phyloP scores from a whole-genome alignment of 2,888 invertebrate species.

The Cinara cedri region DNA sequence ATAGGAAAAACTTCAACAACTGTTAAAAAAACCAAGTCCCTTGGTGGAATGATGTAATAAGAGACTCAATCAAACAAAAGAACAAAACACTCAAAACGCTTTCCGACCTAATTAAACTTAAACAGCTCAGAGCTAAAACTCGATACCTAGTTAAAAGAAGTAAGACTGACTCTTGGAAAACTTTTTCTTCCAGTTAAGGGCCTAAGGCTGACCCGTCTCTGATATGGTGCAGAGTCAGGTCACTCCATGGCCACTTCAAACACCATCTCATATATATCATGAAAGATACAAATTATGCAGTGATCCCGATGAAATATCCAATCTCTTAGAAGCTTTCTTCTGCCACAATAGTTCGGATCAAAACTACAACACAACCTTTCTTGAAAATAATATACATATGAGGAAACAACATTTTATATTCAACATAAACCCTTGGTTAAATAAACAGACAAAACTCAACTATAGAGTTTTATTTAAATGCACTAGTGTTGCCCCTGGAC shows the following conservation, averaged over 20 bases:
- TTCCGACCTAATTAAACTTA: background rate
- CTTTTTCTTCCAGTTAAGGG: background rate
- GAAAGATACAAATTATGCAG: background rate
- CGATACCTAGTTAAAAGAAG: conserved; percentile 12
- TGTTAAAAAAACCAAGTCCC: background rate
- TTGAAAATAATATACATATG: too few relatives aligned
- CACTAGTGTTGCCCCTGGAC: background rate
- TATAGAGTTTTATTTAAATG: background rate
- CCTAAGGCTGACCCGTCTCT: background rate
- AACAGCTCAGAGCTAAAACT: conserved; percentile 14
- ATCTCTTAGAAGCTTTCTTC: background rate
- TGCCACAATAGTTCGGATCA: background rate
- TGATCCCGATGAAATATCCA: too few relatives aligned
- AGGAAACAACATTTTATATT: too few relatives aligned
- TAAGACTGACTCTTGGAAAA: background rate
- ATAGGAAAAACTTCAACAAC: background rate
- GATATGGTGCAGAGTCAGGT: background rate
- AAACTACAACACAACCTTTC: conserved; percentile 15
- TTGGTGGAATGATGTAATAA: background rate
- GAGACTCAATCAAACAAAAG: conserved; percentile 6
- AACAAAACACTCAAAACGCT: conserved; percentile 2
- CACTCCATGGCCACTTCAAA: background rate
- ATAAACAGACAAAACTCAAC: too few relatives aligned
- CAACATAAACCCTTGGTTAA: too few relatives aligned
- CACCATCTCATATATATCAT: background rate